Percentiles rank a stretch among this genome's conserved stretches.
Evolutionary conservation across 2,113 vertebrate genomes (phyloP).

Genomic region (Dipodomys merriami): DNA sequence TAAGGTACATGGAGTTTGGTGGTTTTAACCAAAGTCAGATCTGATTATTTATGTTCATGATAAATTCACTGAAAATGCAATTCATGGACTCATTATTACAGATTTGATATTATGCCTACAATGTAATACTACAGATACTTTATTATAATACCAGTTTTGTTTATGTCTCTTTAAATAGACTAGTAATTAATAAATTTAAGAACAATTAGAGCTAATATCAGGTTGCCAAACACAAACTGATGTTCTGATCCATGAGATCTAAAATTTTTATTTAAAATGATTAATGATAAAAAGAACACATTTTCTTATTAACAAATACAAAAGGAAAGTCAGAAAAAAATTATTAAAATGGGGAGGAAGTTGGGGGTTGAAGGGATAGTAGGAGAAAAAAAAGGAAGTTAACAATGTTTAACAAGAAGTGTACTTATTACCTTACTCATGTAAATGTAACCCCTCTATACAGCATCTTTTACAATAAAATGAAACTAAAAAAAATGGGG

Average conservation of each 20-base stretch:
- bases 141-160: neutral
- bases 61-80: slow-evolving; percentile 4
- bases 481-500: too few relatives aligned
- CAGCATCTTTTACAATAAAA: too few relatives aligned
- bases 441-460: too few relatives aligned
- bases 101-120: neutral
- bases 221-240: slow-evolving; percentile 28
- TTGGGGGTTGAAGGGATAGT: too few relatives aligned
- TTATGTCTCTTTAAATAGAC: slow-evolving; percentile 11
- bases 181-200: neutral
- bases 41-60: slow-evolving; percentile 16
- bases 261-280: neutral
- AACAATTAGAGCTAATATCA: neutral
- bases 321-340: neutral
- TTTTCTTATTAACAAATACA: neutral
- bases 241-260: slow-evolving; percentile 7
- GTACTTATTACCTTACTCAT: too few relatives aligned
- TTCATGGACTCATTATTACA: neutral
- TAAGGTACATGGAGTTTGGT: neutral
- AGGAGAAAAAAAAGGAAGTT: too few relatives aligned
- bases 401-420: too few relatives aligned
- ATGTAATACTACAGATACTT: neutral
- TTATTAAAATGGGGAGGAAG: neutral
- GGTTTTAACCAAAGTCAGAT: neutral
- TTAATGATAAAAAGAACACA: slow-evolving; percentile 45